Conservation (phyloP, 2,113 vertebrate species). For the Struthidea cinerea region DNA sequence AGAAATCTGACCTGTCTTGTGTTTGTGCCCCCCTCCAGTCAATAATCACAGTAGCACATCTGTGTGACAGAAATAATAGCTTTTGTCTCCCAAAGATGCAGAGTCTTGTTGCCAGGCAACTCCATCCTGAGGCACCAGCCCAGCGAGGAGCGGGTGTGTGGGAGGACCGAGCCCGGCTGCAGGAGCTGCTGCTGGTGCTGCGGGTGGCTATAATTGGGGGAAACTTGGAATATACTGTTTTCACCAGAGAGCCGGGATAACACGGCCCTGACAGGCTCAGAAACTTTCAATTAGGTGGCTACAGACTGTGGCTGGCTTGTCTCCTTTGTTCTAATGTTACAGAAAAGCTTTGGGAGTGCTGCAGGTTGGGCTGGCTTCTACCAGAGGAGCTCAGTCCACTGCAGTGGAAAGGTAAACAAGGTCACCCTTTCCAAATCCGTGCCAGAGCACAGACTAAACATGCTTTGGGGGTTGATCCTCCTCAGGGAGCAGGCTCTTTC, state of each 20-base stretch:
- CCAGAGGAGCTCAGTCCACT: background rate
- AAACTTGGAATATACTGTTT: background rate
- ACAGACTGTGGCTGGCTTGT: background rate
- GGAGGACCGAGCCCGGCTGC: conserved; percentile 26
- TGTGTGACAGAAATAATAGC: conserved; percentile 72
- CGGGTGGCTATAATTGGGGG: conserved; percentile 33
- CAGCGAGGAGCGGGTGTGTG: conserved; percentile 38
- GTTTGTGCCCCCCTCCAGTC: conserved; percentile 1
- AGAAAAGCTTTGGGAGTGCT: background rate
- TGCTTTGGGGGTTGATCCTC: background rate
- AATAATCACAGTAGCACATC: conserved; percentile 69
- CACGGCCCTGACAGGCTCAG: background rate
- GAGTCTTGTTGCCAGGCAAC: conserved; percentile 79
- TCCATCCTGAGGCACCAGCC: conserved; percentile 62
- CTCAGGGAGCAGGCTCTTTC: background rate
- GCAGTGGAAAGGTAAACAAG: background rate
- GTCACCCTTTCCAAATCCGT: background rate
- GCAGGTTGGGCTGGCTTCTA: background rate
- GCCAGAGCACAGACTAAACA: background rate
- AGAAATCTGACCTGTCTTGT: conserved; percentile 3
- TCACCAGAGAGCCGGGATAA: background rate
- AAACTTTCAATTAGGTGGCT: conserved; percentile 18
- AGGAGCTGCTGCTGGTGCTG: conserved; percentile 8
- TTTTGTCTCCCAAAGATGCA: conserved; percentile 73
- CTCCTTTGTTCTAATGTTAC: background rate